phyloP scores from a whole-genome alignment of 2,888 invertebrate species.

The Hypena proboscidalis region DNA sequence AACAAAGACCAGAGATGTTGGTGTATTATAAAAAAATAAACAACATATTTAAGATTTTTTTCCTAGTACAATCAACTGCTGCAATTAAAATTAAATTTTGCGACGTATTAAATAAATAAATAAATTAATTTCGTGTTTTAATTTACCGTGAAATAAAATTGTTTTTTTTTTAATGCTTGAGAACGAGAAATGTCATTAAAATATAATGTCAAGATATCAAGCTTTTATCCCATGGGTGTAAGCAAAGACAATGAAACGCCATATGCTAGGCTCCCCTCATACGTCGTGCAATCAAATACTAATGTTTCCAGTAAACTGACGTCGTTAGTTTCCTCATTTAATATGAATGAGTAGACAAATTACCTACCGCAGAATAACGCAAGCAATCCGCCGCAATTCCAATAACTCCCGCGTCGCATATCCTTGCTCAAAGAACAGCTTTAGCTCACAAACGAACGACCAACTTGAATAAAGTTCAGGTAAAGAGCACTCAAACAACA shows the following conservation, averaged over 20 bases:
- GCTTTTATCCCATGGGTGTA: too few relatives aligned
- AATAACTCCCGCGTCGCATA: conserved; percentile 27
- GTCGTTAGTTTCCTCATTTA: conserved; percentile 23
- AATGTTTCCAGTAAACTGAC: too few relatives aligned
- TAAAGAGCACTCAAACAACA: conserved; percentile 6
- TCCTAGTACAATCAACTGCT: background rate
- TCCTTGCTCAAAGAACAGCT: conserved; percentile 8
- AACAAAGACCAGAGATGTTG: background rate
- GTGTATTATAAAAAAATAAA: background rate
- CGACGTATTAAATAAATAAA: background rate
- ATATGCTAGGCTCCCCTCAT: too few relatives aligned
- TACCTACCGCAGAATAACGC: conserved; percentile 37
- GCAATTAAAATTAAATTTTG: background rate
- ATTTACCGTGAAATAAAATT: too few relatives aligned
- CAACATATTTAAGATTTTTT: background rate
- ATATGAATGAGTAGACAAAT: conserved; percentile 32
- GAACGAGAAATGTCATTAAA: too few relatives aligned
- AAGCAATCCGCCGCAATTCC: conserved; percentile 32
- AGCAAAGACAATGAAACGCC: too few relatives aligned
- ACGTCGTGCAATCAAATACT: too few relatives aligned
- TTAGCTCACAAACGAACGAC: conserved; percentile 5
- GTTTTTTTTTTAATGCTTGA: too few relatives aligned
- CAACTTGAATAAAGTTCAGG: conserved; percentile 5
- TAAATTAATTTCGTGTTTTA: too few relatives aligned
- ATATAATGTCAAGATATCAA: too few relatives aligned